Evolutionary conservation across 2,797 vertebrate genomes (phyloP), one percentile per base, ranked within the genome.

Genomic region (Epinephelus malabaricus): DNA sequence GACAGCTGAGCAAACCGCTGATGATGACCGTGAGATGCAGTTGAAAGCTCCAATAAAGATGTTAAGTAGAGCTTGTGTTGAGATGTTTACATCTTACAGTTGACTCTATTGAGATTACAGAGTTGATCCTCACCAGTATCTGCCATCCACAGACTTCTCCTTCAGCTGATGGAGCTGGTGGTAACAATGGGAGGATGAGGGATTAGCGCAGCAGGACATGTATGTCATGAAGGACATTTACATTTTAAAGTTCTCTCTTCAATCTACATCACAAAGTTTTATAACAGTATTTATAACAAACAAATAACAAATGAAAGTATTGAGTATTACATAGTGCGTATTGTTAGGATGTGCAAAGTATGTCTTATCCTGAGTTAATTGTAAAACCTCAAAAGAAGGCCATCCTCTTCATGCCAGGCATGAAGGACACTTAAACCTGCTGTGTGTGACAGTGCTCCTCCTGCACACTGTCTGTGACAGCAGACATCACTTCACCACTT

Each of bases 371-470:
- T 30, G 38, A 47, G n/a, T 34, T 46, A 13, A 61, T 3, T 1
- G 8, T 49, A 8, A n/a, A 43, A 6, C 1, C 6, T 38, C 5
- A 61, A 2, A 66, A 67, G 55, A 56, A 50, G 25, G 43, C 38
- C 27, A 3, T 19, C 40, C 43, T 69, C 56, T 64, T 45, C 55
- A 62, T 27, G 62, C 58, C 25, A 27, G 30, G 1, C 25, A 19
- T 49, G n/a, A 25, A 49, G 58, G 58, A 40, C 70, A n/a, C 49
- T 55, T 49, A 3, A 15, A 63, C 13, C 81, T 76, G 76, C 76
- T 83, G 81, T 43, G 58, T 73, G 69, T 76, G 77, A 73, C 76
- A 76, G 60, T 13, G 15, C 8, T 53, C 45, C 65, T 65, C 60
- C 53, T 69, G 47, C 27, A 66, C 18, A 40, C 53, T 17, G 43